Evolutionary conservation across 2,113 vertebrate genomes (phyloP).

Genomic region (Brachirus orientalis): DNA sequence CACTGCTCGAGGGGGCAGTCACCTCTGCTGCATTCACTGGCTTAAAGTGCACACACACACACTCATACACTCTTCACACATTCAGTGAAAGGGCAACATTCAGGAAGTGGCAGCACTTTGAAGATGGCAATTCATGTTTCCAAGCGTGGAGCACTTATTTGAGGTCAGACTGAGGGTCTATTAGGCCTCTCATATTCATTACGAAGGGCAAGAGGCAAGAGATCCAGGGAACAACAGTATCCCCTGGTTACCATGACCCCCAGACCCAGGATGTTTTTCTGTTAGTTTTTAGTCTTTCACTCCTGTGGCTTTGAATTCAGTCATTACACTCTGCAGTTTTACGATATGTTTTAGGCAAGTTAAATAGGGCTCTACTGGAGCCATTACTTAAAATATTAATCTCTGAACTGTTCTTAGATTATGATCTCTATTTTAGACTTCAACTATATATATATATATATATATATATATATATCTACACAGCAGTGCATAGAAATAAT

Average conservation of each 20-base stretch:
- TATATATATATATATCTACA: too few relatives aligned
- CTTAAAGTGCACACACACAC: slow-evolving; percentile 48
- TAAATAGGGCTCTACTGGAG: slow-evolving; percentile 24
- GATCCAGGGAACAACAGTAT: slow-evolving; percentile 64
- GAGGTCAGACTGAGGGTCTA: slow-evolving; percentile 76
- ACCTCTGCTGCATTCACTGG: slow-evolving; percentile 53
- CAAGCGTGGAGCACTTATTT: slow-evolving; percentile 78
- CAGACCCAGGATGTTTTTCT: slow-evolving; percentile 76
- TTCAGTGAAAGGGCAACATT: slow-evolving; percentile 66
- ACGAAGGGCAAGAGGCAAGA: slow-evolving; percentile 70
- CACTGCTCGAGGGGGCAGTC: slow-evolving; percentile 66
- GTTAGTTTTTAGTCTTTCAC: slow-evolving; percentile 70
- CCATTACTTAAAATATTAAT: slow-evolving; percentile 36
- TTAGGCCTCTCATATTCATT: slow-evolving; percentile 83
- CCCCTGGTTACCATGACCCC: slow-evolving; percentile 71
- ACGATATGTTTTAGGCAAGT: slow-evolving; percentile 25
- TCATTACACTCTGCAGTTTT: slow-evolving; percentile 38
- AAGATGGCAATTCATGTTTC: slow-evolving; percentile 78
- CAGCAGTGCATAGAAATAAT: too few relatives aligned
- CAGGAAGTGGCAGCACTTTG: slow-evolving; percentile 77
- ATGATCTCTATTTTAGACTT: too few relatives aligned
- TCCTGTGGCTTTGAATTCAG: slow-evolving; percentile 38
- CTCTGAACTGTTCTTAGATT: slow-evolving; percentile 14
- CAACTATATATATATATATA: too few relatives aligned
- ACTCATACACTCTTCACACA: slow-evolving; percentile 46